A percentile compares a stretch with the other conserved stretches of the same genome.
Conservation (phyloP, 2,888 invertebrate genomes). For the Diploptera punctata region DNA sequence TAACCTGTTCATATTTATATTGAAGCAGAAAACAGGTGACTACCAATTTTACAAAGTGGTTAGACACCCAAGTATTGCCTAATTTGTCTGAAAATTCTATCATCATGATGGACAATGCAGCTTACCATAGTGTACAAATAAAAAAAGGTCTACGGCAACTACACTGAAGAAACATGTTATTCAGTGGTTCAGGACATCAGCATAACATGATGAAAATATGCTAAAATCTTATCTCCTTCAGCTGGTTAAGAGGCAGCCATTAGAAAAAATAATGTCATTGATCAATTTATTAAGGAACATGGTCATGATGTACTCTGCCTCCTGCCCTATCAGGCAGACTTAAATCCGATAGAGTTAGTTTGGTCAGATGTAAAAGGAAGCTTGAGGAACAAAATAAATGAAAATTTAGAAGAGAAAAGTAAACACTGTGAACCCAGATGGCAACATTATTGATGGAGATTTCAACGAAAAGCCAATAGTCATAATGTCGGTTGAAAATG, state of each 20-base stretch:
- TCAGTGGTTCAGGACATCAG: slow-evolving; percentile 23
- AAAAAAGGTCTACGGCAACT: slow-evolving; percentile 36
- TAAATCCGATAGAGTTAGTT: slow-evolving; percentile 45
- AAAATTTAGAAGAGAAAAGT: too few relatives aligned
- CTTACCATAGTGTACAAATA: slow-evolving; percentile 43
- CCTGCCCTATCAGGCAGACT: slow-evolving; percentile 47
- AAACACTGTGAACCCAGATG: too few relatives aligned
- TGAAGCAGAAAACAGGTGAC: slow-evolving; percentile 32
- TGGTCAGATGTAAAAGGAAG: slow-evolving; percentile 1
- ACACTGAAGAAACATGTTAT: slow-evolving; percentile 39
- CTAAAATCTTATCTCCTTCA: background rate
- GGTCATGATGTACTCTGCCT: slow-evolving; percentile 44
- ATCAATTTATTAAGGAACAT: slow-evolving; percentile 11
- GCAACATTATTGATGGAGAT: too few relatives aligned
- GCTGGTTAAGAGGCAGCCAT: background rate
- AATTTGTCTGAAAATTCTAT: slow-evolving; percentile 44
- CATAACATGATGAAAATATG: background rate
- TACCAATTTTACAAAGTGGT: slow-evolving; percentile 40
- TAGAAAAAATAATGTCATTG: background rate
- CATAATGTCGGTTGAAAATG: too few relatives aligned
- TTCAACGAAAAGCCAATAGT: too few relatives aligned
- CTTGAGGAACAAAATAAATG: too few relatives aligned
- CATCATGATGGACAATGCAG: slow-evolving; percentile 46
- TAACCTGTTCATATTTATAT: slow-evolving; percentile 31
- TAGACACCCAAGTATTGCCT: slow-evolving; percentile 31